Evolutionary conservation across 2,797 vertebrate genomes (phyloP), one percentile per base, ranked within the genome.

Genomic region (Acestrorhynchus altus): DNA sequence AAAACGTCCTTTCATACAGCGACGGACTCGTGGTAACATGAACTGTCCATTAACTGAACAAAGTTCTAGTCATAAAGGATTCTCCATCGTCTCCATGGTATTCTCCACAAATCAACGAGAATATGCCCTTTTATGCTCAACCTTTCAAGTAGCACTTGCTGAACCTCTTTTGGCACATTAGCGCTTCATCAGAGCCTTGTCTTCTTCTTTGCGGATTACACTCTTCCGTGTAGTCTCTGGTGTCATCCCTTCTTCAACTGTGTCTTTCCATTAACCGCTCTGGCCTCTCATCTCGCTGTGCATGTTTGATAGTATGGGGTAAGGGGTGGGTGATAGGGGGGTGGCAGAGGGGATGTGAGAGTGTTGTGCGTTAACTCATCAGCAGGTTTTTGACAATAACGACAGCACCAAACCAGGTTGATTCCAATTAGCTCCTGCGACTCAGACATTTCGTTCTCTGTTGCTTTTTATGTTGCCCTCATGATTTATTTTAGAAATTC

Each of bases 351-450:
- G n/a, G n/a, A n/a, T n/a, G 47, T 52, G 51, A 54, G 52, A 35
- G 54, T 46, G 72, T 5, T 6, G 54, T 26, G 24, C 13, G 13
- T 63, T 72, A 59, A 39, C 64, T 56, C 64, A 65, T 77, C 73
- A 81, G 70, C 70, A 31, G 24, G 81, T 26, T 49, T 59, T 74
- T 72, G 51, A 81, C n/a, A n/a, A n/a, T 78, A 76, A 74, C 70
- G 78, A 83, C 20, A 39, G 59, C 42, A 39, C 16, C 67, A 63
- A 74, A 74, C 46, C 70, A 39, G 61, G 49, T 56, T 77, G 74
- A 77, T 74, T 67, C 79, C 70, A 63, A 81, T 83, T 81, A 79
- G 66, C 73, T 39, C 52, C 49, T 49, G 68, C 64, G 51, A 66
- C 66, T 78, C 59, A 49, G 46, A 47, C 49, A 9, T 24, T 51